A percentile compares a stretch with the other conserved stretches of the same genome.
phyloP scores from a whole-genome alignment of 2,797 vertebrate genomes.

The Tympanoctomys barrerae region DNA sequence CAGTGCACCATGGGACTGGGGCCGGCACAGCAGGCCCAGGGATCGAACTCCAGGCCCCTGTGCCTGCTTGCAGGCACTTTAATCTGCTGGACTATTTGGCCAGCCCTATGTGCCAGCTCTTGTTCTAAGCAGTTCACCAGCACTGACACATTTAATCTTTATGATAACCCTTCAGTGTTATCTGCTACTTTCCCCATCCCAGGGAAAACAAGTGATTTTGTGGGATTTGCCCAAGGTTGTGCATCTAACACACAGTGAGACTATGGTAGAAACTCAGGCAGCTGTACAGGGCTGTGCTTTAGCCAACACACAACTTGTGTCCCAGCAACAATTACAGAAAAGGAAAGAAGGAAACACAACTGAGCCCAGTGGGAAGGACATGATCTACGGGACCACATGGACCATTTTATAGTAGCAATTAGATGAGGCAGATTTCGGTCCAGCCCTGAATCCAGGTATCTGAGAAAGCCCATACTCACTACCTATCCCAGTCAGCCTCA shows the following conservation, averaged over 20 bases:
- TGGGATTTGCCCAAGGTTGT: not conserved
- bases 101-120: too few relatives aligned
- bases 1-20: too few relatives aligned
- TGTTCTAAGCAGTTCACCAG: not conserved
- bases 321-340: not conserved
- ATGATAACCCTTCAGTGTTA: not conserved
- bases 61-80: too few relatives aligned
- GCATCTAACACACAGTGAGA: not conserved
- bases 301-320: not conserved
- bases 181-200: not conserved
- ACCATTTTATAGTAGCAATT: not conserved
- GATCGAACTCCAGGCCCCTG: too few relatives aligned
- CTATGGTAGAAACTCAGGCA: fast-evolving
- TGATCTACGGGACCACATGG: not conserved
- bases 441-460: not conserved
- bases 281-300: not conserved
- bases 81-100: too few relatives aligned
- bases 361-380: not conserved
- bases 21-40: too few relatives aligned
- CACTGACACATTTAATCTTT: not conserved
- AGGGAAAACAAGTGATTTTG: not conserved
- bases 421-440: not conserved
- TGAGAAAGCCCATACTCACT: not conserved
- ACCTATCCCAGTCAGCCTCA: not conserved
- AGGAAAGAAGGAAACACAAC: not conserved